These are phyloP conservation scores for Odontophorus gujanensis DNA, from an alignment of 2,113 vertebrate species.

Conservation along the genomic window DNA sequence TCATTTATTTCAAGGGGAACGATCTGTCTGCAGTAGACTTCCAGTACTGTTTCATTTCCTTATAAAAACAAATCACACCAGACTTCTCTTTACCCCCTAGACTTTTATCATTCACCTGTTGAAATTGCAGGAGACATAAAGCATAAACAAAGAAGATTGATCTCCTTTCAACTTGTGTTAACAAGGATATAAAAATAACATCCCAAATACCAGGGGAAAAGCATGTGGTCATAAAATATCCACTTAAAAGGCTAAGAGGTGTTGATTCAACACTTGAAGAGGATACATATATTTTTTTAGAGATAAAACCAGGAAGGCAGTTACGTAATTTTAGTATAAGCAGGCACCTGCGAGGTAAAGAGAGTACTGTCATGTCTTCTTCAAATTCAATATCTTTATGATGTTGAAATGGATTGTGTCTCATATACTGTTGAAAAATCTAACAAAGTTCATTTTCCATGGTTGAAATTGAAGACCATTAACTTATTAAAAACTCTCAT, in stretches of 20 bases:
- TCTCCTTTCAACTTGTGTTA: slow-evolving; percentile 72
- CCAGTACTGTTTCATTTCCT: slow-evolving; percentile 30
- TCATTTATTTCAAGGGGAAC: slow-evolving; percentile 16
- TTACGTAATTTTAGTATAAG: slow-evolving; percentile 23
- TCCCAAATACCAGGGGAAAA: slow-evolving; percentile 29
- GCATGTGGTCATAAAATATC: slow-evolving; percentile 61
- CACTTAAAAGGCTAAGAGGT: slow-evolving; percentile 73
- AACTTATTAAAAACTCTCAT: not conserved
- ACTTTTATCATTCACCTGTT: slow-evolving; percentile 69
- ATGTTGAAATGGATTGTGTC: not conserved
- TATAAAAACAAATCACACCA: slow-evolving; percentile 48
- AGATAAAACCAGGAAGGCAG: not conserved
- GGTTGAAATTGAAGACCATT: not conserved
- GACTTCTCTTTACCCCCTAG: not conserved
- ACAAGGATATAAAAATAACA: slow-evolving; percentile 75
- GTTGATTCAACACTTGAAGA: slow-evolving; percentile 45
- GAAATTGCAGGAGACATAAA: slow-evolving; percentile 25
- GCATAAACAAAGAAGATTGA: slow-evolving; percentile 70
- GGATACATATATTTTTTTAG: not conserved
- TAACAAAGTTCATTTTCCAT: not conserved
- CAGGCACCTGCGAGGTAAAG: not conserved
- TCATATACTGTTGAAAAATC: not conserved
- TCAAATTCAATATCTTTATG: slow-evolving; percentile 1
- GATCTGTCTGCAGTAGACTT: not conserved
- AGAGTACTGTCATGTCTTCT: not conserved